Conservation (phyloP, 2,113 vertebrate species). For the Grantiella picta region DNA sequence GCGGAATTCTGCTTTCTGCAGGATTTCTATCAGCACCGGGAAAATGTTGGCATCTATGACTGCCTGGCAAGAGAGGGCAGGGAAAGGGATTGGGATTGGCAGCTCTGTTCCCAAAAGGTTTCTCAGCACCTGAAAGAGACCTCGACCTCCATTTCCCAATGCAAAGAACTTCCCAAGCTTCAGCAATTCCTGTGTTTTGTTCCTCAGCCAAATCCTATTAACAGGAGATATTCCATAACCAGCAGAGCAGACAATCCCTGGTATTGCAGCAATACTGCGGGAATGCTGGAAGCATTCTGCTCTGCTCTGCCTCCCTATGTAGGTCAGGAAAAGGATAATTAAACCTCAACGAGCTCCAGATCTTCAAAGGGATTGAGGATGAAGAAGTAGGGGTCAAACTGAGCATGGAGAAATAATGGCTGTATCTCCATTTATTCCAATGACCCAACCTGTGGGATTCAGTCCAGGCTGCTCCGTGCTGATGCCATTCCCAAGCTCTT, state of each 20-base stretch:
- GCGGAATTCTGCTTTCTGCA: conserved; percentile 97
- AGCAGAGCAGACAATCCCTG: neutral
- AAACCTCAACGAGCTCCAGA: neutral
- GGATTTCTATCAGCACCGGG: conserved; percentile 95
- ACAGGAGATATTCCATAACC: fast-evolving
- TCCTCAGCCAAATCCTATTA: neutral
- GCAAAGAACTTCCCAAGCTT: neutral
- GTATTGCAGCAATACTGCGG: neutral
- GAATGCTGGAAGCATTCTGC: neutral
- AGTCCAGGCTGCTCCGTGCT: neutral
- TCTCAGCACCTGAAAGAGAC: neutral
- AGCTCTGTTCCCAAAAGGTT: neutral
- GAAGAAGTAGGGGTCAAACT: neutral
- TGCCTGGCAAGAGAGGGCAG: conserved; percentile 73
- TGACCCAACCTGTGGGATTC: neutral
- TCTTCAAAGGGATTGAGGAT: neutral
- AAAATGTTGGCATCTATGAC: conserved; percentile 98
- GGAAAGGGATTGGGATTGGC: neutral
- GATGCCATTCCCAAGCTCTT: neutral
- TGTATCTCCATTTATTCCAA: neutral
- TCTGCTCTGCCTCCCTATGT: neutral
- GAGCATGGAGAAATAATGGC: neutral
- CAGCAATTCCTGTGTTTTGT: neutral
- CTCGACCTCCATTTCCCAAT: neutral
- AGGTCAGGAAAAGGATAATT: neutral